A percentile compares a stretch with the other conserved stretches of the same genome.
Conservation (phyloP, 2,888 invertebrate species). For the Blera fallax region DNA sequence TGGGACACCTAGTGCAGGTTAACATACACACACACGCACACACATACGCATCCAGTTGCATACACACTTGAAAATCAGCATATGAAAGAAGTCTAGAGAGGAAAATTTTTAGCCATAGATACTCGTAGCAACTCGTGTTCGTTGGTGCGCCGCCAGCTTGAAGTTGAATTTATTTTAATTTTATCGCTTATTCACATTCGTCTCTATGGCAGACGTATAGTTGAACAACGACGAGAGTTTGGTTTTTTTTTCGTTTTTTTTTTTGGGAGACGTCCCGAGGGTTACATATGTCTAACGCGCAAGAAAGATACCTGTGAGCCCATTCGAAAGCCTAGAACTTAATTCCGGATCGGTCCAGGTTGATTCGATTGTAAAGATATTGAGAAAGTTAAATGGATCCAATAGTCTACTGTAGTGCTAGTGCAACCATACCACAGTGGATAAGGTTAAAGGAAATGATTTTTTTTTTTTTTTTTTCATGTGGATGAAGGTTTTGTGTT, state of each 20-base stretch:
- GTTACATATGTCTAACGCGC: constrained; percentile 21
- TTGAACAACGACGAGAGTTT: neutral
- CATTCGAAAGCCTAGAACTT: constrained; percentile 45
- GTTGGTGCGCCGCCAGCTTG: neutral
- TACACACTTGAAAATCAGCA: constrained; percentile 31
- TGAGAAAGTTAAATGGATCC: constrained; percentile 59
- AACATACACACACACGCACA: neutral
- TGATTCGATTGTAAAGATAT: constrained; percentile 68
- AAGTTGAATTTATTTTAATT: constrained; percentile 63
- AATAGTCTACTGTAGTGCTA: constrained; percentile 28
- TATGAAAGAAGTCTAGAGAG: constrained; percentile 28
- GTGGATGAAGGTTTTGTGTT: constrained; percentile 6
- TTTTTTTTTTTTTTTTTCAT: too few relatives aligned
- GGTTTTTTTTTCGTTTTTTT: neutral
- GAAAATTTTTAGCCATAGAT: constrained; percentile 14
- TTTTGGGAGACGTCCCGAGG: constrained; percentile 14
- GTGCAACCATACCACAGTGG: neutral
- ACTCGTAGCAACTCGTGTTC: neutral
- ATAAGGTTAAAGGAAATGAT: constrained; percentile 43
- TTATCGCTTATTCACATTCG: constrained; percentile 68
- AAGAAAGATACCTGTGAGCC: constrained; percentile 19
- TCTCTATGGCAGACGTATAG: neutral
- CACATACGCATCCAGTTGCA: neutral
- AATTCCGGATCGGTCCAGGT: constrained; percentile 55
- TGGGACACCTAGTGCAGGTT: constrained; percentile 29